These are phyloP conservation scores for Balanococcus diminutus DNA, from an alignment of 2,888 invertebrate genomes.

Conservation along the genomic window DNA sequence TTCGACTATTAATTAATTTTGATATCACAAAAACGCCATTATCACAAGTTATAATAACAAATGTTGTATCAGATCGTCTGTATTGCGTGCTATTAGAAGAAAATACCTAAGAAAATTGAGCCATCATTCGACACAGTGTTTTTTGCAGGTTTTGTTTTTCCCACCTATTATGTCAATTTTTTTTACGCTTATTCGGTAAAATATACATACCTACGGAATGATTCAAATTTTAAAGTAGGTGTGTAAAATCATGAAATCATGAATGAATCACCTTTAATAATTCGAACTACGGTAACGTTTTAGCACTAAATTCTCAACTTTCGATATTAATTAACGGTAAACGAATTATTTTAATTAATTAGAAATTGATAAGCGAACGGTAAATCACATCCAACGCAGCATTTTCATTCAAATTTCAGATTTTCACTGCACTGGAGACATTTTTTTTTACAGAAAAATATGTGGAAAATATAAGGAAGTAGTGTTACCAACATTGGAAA, in stretches of 20 bases:
- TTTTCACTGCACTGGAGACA: constrained; percentile 34
- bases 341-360: not conserved
- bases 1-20: not conserved
- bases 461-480: not conserved
- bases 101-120: not conserved
- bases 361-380: constrained; percentile 11
- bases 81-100: not conserved
- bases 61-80: not conserved
- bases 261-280: constrained; percentile 30
- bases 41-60: constrained; percentile 23
- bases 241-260: constrained; percentile 44
- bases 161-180: not conserved
- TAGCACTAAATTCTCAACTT: not conserved
- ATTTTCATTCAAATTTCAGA: constrained; percentile 7
- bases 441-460: not conserved
- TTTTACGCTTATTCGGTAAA: not conserved
- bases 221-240: constrained; percentile 33
- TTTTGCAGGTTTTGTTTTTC: not conserved
- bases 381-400: constrained; percentile 26
- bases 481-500: not conserved
- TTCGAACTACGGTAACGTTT: not conserved
- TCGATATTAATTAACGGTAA: not conserved
- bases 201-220: constrained; percentile 40
- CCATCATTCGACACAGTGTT: not conserved
- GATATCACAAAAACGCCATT: constrained; percentile 47